Base-by-base conservation (phyloP, 2,113 vertebrate genomes). In the Rousettus leschenaultii region DNA sequence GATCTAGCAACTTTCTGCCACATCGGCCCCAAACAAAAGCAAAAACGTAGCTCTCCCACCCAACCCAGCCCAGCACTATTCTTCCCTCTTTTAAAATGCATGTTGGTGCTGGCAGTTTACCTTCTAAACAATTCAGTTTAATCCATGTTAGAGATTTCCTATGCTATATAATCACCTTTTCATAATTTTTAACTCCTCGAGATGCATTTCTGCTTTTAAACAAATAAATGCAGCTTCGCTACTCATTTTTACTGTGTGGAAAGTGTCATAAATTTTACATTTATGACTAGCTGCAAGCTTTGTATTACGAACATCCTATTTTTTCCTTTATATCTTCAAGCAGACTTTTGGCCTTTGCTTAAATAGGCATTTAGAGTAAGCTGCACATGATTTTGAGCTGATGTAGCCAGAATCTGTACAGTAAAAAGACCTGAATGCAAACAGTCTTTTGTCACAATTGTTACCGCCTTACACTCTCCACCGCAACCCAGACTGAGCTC, bases 281-380 rank as follows among this genome's bases (percentile, higher is more conserved):
- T 63, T n/a, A 53, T 57, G 48, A 91, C 48, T 86, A 61, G 68
- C 61, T 66, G 26, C 30, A 79, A 79, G 78, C 84, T 95, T 85
- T 87, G 91, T 77, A 66, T 88, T 80, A 43, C 4, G 5, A 70
- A 89, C 24, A 83, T 45, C 66, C 80, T 75, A 74, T 93, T 80
- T 93, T 66, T 28, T 51, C 74, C 51, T 48, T 94, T 93, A 26
- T 14, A 48, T 53, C 43, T 92, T 86, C 75, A 89, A 73, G 88
- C 33, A 86, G 84, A 84, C 92, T 92, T 86, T 86, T 78, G 88
- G 91, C 38, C 95, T 95, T 84, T 92, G 91, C 95, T 96, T 94
- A 80, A 92, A 92, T 6, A 92, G 80, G 77, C 71, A 80, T 90
- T 94, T 91, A 83, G 57, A 91, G 63, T 73, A 89, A 83, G 61